Evolutionary conservation across 92 coral and sea anemone species (phyloP).

Genomic region (Heliopora coerulea): DNA sequence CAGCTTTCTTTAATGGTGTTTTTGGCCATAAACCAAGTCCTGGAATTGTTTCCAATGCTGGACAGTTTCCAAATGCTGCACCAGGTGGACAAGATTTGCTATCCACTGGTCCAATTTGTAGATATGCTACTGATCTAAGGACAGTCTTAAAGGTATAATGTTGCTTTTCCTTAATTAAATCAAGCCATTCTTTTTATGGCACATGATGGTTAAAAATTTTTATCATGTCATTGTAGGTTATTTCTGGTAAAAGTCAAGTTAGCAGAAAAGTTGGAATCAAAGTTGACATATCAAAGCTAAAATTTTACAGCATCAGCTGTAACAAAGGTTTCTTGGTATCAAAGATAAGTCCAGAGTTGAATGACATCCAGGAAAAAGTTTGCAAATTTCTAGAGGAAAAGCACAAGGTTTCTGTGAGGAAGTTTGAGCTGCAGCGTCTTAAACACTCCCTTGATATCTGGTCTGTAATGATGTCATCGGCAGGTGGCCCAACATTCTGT

Average conservation of each 20-base stretch:
- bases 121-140: slow-evolving; percentile 83
- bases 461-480: slow-evolving; percentile 83
- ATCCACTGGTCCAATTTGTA: slow-evolving; percentile 93
- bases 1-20: slow-evolving; percentile 90
- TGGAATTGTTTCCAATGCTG: slow-evolving; percentile 78
- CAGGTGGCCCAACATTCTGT: slow-evolving; percentile 84
- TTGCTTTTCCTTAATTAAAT: no score
- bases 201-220: no score
- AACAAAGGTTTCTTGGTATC: slow-evolving; percentile 74
- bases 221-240: no score
- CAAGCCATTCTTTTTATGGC: no score
- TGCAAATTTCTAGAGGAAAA: slow-evolving; percentile 62
- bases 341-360: slow-evolving; percentile 64
- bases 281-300: slow-evolving; percentile 66
- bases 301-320: slow-evolving; percentile 66
- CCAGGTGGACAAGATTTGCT: slow-evolving; percentile 70
- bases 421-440: slow-evolving; percentile 68
- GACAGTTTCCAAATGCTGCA: slow-evolving; percentile 90
- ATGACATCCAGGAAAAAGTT: slow-evolving; percentile 70
- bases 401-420: slow-evolving; percentile 61
- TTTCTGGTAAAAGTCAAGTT: slow-evolving; percentile 74
- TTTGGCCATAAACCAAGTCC: slow-evolving; percentile 99
- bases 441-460: slow-evolving; percentile 82
- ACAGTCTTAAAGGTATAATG: slow-evolving; percentile 65
- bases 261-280: slow-evolving; percentile 54